Base-by-base conservation (phyloP, 2,113 vertebrate genomes). In the Microcebus lehilahytsara region DNA sequence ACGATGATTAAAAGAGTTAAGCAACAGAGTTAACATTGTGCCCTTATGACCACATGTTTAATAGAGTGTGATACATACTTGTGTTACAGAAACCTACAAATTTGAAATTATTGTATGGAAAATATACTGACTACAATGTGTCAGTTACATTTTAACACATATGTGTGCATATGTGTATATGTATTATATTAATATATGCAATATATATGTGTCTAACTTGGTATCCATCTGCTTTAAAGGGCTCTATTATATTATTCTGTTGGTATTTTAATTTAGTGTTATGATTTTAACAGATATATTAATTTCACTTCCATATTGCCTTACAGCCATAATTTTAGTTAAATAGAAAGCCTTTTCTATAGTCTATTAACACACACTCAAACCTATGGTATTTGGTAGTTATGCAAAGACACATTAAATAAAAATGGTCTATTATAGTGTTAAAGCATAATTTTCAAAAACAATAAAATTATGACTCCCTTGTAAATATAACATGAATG, bases 1-100 rank as follows among this genome's bases (percentile, higher is more conserved):
- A 96, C 20, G 9, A 32, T 98, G 97, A 98, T 96, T 98, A 96
- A 96, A 98, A 94, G 58, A 6, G 40, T 97, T 95, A 92, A 97
- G 95, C 92, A 98, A 98, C 77, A 96, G 87, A 93, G 94, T 85
- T 98, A 96, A 97, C 0, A 12, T 79, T 89, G 96, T 97, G 91
- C 67, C 27, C 69, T 97, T 69, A 75, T 97, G 92, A 93, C 94
- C 32, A 51, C 81, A 64, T 49, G 46, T 95, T 97, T 77, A 98
- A 94, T 92, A 92, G 85, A 72, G 37, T 49, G 20, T 95, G 95
- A 95, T 93, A 69, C 85, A 93, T 89, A 93, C 80, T 95, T 89
- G 60, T 97, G 91, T 95, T 53, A 25, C 51, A 92, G 87, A 97
- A 97, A 75, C 66, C 23, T 80, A 88, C 60, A 92, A 97, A 74